Evolutionary conservation across 2,888 invertebrate genomes (phyloP).

Genomic region (Tachina fera): DNA sequence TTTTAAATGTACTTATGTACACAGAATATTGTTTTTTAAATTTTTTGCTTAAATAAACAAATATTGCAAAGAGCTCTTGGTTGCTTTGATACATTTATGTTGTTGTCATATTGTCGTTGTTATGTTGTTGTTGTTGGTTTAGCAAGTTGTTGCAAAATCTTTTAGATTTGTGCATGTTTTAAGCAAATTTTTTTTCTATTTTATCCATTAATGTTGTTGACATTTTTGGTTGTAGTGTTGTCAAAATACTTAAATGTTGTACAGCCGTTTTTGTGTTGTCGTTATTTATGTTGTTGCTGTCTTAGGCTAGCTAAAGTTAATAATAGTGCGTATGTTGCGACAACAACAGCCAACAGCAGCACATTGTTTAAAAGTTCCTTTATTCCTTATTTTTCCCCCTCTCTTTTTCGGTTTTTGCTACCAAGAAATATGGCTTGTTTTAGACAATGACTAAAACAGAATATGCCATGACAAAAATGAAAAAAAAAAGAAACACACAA

Average conservation of each 20-base stretch:
- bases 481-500: conserved; percentile 9
- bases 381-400: no score
- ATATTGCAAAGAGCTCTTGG: conserved; percentile 50
- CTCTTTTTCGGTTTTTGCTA: neutral
- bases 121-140: conserved; percentile 23
- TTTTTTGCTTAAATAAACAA: conserved; percentile 56
- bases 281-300: conserved; percentile 47
- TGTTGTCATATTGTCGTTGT: conserved; percentile 15
- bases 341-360: neutral
- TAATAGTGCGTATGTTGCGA: conserved; percentile 65
- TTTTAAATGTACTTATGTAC: neutral
- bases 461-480: conserved; percentile 8
- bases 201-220: conserved; percentile 62
- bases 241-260: conserved; percentile 64
- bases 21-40: neutral
- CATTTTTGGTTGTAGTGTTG: conserved; percentile 68
- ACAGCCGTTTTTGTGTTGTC: conserved; percentile 18
- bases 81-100: neutral
- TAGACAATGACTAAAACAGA: conserved; percentile 34
- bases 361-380: neutral
- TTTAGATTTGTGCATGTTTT: conserved; percentile 9
- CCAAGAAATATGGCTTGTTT: conserved; percentile 22
- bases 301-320: conserved; percentile 51
- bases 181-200: conserved; percentile 13
- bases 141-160: conserved; percentile 33